Percentiles rank a stretch among this genome's conserved stretches.
Evolutionary conservation across 2,113 vertebrate genomes (phyloP).

Genomic region (Nibea coibor): DNA sequence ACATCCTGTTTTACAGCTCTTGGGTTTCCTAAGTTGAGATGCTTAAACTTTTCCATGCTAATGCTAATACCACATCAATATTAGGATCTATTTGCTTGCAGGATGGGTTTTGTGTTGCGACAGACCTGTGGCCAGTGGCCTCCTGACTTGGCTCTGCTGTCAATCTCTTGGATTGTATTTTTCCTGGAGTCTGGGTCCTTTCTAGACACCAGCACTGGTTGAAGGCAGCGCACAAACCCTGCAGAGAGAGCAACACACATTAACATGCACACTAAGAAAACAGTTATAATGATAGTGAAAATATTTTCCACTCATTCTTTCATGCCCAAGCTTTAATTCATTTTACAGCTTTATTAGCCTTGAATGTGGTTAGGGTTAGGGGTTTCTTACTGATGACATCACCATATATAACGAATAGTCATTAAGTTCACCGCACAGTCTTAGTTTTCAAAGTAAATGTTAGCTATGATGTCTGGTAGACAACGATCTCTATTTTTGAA

Average conservation of each 20-base stretch:
- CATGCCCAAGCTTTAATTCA: not conserved
- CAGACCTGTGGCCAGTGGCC: constrained; percentile 96
- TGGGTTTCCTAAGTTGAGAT: not conserved
- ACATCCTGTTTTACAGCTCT: not conserved
- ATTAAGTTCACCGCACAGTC: not conserved
- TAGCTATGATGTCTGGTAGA: not conserved
- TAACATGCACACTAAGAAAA: not conserved
- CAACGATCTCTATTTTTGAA: too few relatives aligned
- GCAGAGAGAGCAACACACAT: not conserved
- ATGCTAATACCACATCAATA: not conserved
- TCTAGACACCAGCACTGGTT: constrained; percentile 94
- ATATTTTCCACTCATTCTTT: not conserved
- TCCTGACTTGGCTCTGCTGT: constrained; percentile 86
- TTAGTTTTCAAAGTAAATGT: not conserved
- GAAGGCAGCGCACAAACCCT: constrained; percentile 87
- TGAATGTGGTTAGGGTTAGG: not conserved
- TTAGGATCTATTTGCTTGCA: not conserved
- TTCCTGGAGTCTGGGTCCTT: constrained; percentile 93
- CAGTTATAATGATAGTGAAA: too few relatives aligned
- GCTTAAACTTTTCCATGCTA: not conserved
- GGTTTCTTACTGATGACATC: not conserved
- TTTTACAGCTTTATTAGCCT: not conserved
- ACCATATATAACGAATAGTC: not conserved
- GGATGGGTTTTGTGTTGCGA: not conserved
- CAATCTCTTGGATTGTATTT: constrained; percentile 93